phyloP scores from a whole-genome alignment of 1,140 invertebrate species.

The Phymorhynchus buccinoides region DNA sequence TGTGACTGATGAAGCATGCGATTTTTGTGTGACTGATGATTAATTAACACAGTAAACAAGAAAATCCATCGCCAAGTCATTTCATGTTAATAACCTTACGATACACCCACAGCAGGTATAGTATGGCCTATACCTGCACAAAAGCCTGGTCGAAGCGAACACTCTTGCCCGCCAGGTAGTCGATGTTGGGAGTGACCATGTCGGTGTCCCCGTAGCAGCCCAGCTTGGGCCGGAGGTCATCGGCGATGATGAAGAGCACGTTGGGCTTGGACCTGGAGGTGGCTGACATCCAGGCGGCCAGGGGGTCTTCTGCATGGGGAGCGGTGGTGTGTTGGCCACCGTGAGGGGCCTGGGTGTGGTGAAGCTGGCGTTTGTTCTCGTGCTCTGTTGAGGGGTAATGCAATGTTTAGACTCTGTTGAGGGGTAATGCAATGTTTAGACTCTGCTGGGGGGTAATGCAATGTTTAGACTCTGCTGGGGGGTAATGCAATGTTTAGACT shows the following conservation, averaged over 20 bases:
- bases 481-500: neutral
- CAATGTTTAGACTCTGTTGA: neutral
- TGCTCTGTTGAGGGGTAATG: neutral
- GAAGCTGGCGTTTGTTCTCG: neutral
- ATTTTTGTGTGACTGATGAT: too few species aligned
- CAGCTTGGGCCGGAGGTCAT: slow-evolving; percentile 85
- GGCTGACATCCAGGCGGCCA: slow-evolving; percentile 19
- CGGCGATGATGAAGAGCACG: slow-evolving; percentile 84
- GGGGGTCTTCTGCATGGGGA: neutral
- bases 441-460: neutral
- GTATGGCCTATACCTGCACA: slow-evolving; percentile 83
- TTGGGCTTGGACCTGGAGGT: slow-evolving; percentile 71
- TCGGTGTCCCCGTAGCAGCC: slow-evolving; percentile 78
- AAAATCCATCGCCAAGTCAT: too few species aligned
- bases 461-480: neutral
- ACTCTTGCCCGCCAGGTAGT: slow-evolving; percentile 79
- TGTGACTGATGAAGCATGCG: too few species aligned
- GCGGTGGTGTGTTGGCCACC: too few species aligned
- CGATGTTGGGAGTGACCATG: slow-evolving; percentile 85
- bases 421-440: neutral
- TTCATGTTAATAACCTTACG: neutral
- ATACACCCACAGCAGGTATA: too few species aligned
- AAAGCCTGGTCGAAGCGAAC: slow-evolving; percentile 81
- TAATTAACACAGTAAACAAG: too few species aligned
- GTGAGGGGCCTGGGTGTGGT: neutral